Percentiles rank a stretch among this genome's conserved stretches.
Evolutionary conservation across 2,888 invertebrate species (phyloP).

Genomic region (Dioctria rufipes): DNA sequence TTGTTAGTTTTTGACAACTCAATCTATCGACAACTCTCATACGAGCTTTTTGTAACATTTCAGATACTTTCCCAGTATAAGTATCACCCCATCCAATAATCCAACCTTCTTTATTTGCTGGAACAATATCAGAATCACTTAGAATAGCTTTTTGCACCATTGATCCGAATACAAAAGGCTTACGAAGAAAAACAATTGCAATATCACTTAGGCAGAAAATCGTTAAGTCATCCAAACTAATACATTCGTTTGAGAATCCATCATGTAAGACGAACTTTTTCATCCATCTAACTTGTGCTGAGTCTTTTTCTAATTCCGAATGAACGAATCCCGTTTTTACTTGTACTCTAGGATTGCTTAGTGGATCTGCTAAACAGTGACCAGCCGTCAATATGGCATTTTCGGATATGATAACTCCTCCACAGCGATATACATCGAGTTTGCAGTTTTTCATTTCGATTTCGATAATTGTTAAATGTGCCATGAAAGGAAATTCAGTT

Average conservation of each 20-base stretch:
- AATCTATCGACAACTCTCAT: background rate
- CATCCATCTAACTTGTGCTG: background rate
- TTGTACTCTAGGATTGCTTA: background rate
- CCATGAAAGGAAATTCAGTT: background rate
- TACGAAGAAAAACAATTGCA: background rate
- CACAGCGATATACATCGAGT: conserved; percentile 66
- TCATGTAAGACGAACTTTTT: background rate
- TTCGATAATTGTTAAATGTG: background rate
- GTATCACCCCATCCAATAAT: background rate
- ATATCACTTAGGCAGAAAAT: background rate
- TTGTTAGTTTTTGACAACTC: background rate
- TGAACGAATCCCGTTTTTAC: background rate
- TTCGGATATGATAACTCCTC: conserved; percentile 72
- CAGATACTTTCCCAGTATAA: background rate
- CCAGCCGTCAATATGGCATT: conserved; percentile 73
- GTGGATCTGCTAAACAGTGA: conserved; percentile 68
- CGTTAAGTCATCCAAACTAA: background rate
- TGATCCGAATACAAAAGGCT: background rate
- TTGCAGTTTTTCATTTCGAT: too few relatives aligned
- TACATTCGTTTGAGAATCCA: background rate
- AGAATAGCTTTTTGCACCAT: too few relatives aligned
- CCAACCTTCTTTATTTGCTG: background rate
- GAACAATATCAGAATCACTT: too few relatives aligned
- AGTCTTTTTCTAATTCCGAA: background rate
- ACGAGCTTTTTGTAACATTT: background rate